phyloP scores from a whole-genome alignment of 2,797 vertebrate species.

The Phoeniculus purpureus region DNA sequence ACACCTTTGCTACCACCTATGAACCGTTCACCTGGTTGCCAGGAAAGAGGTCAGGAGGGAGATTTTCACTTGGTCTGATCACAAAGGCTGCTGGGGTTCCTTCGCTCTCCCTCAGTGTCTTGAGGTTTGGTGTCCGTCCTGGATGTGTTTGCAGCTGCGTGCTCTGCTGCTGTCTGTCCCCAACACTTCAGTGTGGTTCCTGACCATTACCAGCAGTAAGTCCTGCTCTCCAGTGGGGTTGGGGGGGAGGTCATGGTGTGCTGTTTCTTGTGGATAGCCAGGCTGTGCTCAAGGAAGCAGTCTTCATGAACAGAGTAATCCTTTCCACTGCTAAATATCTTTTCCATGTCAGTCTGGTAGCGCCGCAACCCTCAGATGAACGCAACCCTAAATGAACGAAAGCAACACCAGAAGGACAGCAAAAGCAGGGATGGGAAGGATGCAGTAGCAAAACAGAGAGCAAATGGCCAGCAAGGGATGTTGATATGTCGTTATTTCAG shows the following conservation, averaged over 20 bases:
- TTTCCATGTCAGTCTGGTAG: background rate
- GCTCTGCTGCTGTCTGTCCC: background rate
- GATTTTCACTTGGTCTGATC: background rate
- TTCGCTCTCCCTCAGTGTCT: background rate
- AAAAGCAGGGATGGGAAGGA: background rate
- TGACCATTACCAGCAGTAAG: slow-evolving; percentile 1
- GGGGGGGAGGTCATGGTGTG: background rate
- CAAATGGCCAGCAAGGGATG: slow-evolving; percentile 34
- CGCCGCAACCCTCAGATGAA: background rate
- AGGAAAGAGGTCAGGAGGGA: background rate
- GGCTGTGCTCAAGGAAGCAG: background rate
- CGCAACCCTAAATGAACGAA: slow-evolving; percentile 5
- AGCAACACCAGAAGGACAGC: background rate
- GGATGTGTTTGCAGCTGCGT: background rate
- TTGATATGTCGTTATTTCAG: slow-evolving; percentile 9
- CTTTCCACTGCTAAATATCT: background rate
- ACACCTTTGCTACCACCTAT: background rate
- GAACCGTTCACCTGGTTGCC: background rate
- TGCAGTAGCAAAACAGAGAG: background rate
- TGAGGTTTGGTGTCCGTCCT: background rate
- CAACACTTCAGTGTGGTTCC: rapidly evolving
- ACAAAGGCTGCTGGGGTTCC: background rate
- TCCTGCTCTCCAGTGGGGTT: background rate
- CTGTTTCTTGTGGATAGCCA: background rate
- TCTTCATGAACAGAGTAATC: background rate